Evolutionary conservation across 2,113 vertebrate genomes (phyloP).

Genomic region (Aptenodytes patagonicus): DNA sequence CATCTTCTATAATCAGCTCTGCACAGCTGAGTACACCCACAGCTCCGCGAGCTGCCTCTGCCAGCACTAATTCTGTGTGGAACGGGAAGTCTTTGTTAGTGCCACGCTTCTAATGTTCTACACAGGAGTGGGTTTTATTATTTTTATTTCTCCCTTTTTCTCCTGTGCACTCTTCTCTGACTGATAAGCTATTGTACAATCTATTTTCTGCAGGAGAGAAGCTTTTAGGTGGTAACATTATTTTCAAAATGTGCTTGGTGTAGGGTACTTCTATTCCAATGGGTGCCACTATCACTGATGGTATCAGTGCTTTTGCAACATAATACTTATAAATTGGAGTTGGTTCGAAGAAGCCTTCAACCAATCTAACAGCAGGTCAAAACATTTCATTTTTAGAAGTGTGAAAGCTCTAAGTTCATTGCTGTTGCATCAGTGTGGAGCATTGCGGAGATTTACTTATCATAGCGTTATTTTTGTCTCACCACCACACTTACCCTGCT

Average conservation of each 20-base stretch:
- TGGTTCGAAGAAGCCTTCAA: background rate
- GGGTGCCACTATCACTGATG: background rate
- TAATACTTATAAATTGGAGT: background rate
- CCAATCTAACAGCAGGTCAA: background rate
- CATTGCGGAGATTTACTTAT: background rate
- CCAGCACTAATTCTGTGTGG: conserved; percentile 50
- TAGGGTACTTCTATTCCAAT: background rate
- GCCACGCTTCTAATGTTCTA: conserved; percentile 19
- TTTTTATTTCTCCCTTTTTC: conserved; percentile 38
- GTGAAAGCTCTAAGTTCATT: background rate
- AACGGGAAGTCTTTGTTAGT: conserved; percentile 69
- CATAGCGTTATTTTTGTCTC: background rate
- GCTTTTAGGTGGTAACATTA: background rate
- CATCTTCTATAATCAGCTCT: conserved; percentile 81
- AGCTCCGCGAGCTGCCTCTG: conserved; percentile 46
- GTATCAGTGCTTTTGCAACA: background rate
- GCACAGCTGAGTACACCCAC: conserved; percentile 76
- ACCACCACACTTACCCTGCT: background rate
- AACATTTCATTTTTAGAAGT: conserved; percentile 8
- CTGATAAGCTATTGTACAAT: background rate
- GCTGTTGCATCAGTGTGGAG: background rate
- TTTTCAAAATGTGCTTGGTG: background rate
- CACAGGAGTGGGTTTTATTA: conserved; percentile 13
- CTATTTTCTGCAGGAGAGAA: conserved; percentile 20
- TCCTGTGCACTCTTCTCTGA: background rate